These are phyloP conservation scores for Tiphia femorata DNA, from an alignment of 2,888 invertebrate species.

Conservation along the genomic window DNA sequence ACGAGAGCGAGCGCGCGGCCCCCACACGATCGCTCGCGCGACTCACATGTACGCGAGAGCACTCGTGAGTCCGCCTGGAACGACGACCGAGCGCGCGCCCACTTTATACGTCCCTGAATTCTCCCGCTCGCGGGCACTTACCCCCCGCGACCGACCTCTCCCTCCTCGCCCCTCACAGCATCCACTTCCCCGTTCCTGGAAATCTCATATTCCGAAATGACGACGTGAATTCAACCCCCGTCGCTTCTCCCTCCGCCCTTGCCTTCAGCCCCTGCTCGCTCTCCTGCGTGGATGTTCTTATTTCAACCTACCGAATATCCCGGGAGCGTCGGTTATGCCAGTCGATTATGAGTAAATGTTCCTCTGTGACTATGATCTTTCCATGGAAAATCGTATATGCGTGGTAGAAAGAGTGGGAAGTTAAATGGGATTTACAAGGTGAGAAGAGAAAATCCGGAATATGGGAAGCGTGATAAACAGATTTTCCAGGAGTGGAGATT, in stretches of 20 bases:
- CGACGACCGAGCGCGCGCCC: constrained; percentile 9
- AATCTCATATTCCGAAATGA: constrained; percentile 65
- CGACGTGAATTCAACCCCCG: constrained; percentile 58
- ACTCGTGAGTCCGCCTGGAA: background rate
- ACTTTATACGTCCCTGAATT: constrained; percentile 47
- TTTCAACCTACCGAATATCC: constrained; percentile 24
- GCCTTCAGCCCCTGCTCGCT: constrained; percentile 13
- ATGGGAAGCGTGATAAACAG: too few species aligned
- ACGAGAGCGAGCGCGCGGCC: constrained; percentile 24
- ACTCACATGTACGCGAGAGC: constrained; percentile 37
- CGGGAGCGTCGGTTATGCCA: constrained; percentile 3
- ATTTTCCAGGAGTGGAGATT: too few species aligned
- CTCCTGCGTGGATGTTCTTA: constrained; percentile 31
- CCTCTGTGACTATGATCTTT: too few species aligned
- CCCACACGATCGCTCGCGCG: constrained; percentile 26
- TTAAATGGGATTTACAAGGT: too few species aligned
- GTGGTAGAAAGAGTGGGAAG: too few species aligned
- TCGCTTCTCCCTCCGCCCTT: too few species aligned
- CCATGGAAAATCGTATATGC: too few species aligned
- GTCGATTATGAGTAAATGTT: constrained; percentile 38
- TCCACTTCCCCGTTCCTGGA: constrained; percentile 32
- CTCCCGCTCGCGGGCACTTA: constrained; percentile 29
- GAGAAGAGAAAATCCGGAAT: too few species aligned
- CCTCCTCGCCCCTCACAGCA: constrained; percentile 6
- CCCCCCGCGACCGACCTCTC: constrained; percentile 21